A percentile compares a stretch with the other conserved stretches of the same genome.
Evolutionary conservation across 2,888 invertebrate species (phyloP).

Genomic region (Erebia ligea): DNA sequence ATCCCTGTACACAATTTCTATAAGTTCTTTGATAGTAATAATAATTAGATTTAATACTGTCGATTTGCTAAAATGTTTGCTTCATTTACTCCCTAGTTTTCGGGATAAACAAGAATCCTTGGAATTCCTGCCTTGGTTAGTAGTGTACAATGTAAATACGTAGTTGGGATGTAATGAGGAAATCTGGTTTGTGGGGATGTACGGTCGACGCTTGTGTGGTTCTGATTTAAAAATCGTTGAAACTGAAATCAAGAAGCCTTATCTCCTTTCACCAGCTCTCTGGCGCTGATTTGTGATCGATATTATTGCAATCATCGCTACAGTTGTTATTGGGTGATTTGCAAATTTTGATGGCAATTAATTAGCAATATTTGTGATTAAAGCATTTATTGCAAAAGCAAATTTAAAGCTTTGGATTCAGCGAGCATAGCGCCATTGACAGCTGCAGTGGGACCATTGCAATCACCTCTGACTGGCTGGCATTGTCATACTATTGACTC

Average conservation of each 20-base stretch:
- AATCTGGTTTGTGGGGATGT: conserved; percentile 18
- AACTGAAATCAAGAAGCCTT: conserved; percentile 13
- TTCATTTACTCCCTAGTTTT: conserved; percentile 86
- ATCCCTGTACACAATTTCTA: not conserved
- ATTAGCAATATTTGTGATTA: no score
- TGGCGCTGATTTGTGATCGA: not conserved
- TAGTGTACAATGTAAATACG: conserved; percentile 80
- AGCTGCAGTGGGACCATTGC: no score
- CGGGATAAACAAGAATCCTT: conserved; percentile 90
- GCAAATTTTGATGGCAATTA: no score
- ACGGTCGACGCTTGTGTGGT: conserved; percentile 19
- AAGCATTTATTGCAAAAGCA: no score
- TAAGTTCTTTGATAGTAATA: conserved; percentile 30
- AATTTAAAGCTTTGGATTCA: no score
- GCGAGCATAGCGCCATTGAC: no score
- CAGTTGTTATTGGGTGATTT: not conserved
- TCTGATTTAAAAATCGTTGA: conserved; percentile 21
- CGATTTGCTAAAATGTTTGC: conserved; percentile 64
- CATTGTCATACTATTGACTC: no score
- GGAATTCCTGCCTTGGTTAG: conserved; percentile 92
- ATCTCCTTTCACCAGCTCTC: not conserved
- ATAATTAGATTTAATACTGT: conserved; percentile 27
- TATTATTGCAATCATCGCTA: not conserved
- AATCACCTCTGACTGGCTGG: no score
- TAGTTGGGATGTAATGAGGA: conserved; percentile 49